Base-by-base conservation (phyloP, 1,140 invertebrate genomes). In the Hycleus cichorii region DNA sequence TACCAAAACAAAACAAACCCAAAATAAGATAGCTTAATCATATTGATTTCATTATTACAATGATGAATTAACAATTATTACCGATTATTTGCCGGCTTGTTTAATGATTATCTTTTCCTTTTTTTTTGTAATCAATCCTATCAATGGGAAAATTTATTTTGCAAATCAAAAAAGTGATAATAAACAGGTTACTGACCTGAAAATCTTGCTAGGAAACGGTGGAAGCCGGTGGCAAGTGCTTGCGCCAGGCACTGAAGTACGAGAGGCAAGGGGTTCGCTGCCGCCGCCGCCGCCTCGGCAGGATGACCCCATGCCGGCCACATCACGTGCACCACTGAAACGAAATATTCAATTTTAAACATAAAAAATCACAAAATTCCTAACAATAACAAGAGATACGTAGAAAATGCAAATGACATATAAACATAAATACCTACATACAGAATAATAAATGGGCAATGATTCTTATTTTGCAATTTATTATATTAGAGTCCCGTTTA, bases 261-360 rank as follows among this genome's bases (percentile, higher is more conserved):
- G 43, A 64, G 64, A 60, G 67, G 68, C 46, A 62, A 63, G 55
- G 66, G 66, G 64, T 60, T 57, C 50, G 66, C 57, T 18, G 18
- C 18, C 52, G 59, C 60, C 57, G 57, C 64, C 64, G 61, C 64
- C 60, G 54, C 42, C 54, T 48, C 57, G 57, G 66, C 56, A 57
- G 64, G 59, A 50, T 58, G 63, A 50, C 69, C 67, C 69, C 66
- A 66, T 65, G 66, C 65, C 52, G 70, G 66, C 68, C 64, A 67
- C 72, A 74, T 74, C 71, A 72, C 70, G 72, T 72, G 69, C 66
- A 69, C 71, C 71, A 72, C 72, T 74, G 71, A 65, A 73, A 67
- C 57, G 63, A 56, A 67, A 18, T 18, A 18, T 18, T 18, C 18
- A 18, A 18, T 18, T 18, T 18, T 18, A 18, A 61, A 63, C 48